Evolutionary conservation across 2,113 vertebrate species (phyloP).

Genomic region (Apodemus sylvaticus): DNA sequence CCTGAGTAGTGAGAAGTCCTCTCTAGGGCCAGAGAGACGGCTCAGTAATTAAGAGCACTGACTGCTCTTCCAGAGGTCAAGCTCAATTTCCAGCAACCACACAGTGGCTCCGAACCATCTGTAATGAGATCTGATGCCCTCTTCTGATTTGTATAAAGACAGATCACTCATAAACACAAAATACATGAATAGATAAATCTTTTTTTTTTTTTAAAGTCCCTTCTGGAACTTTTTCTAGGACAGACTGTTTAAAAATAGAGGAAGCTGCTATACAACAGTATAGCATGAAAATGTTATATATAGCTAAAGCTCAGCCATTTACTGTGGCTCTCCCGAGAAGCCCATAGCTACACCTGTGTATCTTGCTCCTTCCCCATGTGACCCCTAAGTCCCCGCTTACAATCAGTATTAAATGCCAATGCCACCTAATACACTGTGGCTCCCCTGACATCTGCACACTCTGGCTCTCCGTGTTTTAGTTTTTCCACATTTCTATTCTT

Average conservation of each 20-base stretch:
- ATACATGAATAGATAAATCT: neutral
- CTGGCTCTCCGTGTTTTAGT: neutral
- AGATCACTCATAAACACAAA: neutral
- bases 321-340: neutral
- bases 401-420: neutral
- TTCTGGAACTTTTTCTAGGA: neutral
- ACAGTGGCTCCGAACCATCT: neutral
- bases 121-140: neutral
- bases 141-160: neutral
- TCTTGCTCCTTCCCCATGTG: neutral
- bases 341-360: neutral
- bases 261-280: neutral
- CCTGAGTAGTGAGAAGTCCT: neutral
- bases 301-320: neutral
- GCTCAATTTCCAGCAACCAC: neutral
- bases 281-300: no score
- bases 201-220: no score
- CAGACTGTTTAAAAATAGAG: neutral
- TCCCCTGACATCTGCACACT: neutral
- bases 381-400: neutral
- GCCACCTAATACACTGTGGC: neutral
- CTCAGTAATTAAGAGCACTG: neutral
- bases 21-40: neutral
- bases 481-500: neutral
- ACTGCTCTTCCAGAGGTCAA: neutral